Base-by-base conservation (phyloP, 2,888 invertebrate species). In the Drosophila colorata region DNA sequence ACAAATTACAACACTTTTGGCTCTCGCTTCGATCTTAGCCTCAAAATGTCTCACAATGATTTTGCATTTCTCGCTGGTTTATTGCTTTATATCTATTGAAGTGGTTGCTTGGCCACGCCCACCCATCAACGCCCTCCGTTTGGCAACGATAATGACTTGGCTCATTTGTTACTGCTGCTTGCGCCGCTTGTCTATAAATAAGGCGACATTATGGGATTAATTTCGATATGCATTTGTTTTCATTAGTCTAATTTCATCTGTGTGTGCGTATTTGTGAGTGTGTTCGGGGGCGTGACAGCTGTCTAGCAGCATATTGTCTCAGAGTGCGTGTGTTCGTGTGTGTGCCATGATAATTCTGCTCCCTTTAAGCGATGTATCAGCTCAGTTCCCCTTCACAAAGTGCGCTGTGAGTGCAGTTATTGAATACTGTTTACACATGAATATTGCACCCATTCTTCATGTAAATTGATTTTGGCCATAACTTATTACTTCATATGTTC, bases 211-310 rank as follows among this genome's bases (percentile, higher is more conserved):
- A 83, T 83, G 77, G 78, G 84, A 72, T 83, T 84, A 88, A 88
- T 86, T 88, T 78, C 69, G 70, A 86, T 86, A 80, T 88, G 84
- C 78, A 88, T 84, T 86, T 88, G 70, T 83, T 80, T 88, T 88
- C 87, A 84, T 84, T 84, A 84, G 80, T 67, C 74, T 83, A 88
- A 84, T 88, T 88, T 73, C 58, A 61, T 57, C 60, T 58, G n/a
- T 40, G 33, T 64, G 49, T 41, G 7, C 48, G 37, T 25, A n/a
- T n/a, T n/a, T n/a, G n/a, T n/a, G n/a, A n/a, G 25, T 18, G 44
- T 23, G 23, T 14, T 7, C 13, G 44, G 40, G 49, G 43, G 69
- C 35, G 49, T 52, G 46, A 52, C 40, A 51, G 59, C 40, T 59
- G 58, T 37, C 52, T 68, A 31, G 16, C 41, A 20, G 35, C 35